Evolutionary conservation across 92 coral and sea anemone genomes (phyloP).

Genomic region (Scolanthus callimorphus): DNA sequence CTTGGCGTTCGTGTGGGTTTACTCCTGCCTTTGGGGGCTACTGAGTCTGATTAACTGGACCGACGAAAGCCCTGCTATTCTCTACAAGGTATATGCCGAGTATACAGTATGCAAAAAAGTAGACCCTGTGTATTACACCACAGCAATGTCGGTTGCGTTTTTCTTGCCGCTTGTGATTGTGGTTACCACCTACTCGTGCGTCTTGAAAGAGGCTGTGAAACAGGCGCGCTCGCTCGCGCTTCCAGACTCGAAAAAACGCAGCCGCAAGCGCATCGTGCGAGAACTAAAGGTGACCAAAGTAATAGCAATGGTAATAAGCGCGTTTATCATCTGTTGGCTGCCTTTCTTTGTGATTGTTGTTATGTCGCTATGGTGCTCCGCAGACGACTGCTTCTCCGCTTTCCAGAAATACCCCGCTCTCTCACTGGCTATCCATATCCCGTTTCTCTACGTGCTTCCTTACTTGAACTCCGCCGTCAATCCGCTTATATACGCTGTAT

Average conservation of each 20-base stretch:
- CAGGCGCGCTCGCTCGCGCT: slow-evolving; percentile 83
- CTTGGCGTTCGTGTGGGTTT: no score
- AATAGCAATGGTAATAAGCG: slow-evolving; percentile 88
- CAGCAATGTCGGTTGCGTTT: no score
- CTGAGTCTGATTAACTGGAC: slow-evolving; percentile 68
- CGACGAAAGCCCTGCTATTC: no score
- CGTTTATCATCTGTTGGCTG: slow-evolving; percentile 83
- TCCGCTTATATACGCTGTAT: slow-evolving; percentile 87
- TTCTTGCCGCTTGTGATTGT: slow-evolving; percentile 72
- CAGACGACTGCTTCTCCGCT: slow-evolving; percentile 7
- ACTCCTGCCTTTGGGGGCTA: slow-evolving; percentile 77
- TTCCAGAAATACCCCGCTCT: slow-evolving; percentile 31
- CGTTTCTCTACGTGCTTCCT: slow-evolving; percentile 74
- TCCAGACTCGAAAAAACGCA: slow-evolving; percentile 59
- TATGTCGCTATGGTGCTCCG: slow-evolving; percentile 61
- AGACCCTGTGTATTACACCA: slow-evolving; percentile 70
- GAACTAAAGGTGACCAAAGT: slow-evolving; percentile 95
- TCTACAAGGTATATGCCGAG: no score
- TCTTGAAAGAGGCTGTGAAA: slow-evolving; percentile 72
- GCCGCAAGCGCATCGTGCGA: slow-evolving; percentile 61
- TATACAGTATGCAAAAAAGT: slow-evolving; percentile 52
- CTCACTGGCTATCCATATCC: slow-evolving; percentile 38
- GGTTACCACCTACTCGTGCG: slow-evolving; percentile 65
- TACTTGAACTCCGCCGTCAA: slow-evolving; percentile 78
- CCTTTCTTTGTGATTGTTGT: slow-evolving; percentile 63